These are phyloP conservation scores for Halcyon smyrnensis DNA, from an alignment of 2,797 vertebrate genomes.

Conservation along the genomic window DNA sequence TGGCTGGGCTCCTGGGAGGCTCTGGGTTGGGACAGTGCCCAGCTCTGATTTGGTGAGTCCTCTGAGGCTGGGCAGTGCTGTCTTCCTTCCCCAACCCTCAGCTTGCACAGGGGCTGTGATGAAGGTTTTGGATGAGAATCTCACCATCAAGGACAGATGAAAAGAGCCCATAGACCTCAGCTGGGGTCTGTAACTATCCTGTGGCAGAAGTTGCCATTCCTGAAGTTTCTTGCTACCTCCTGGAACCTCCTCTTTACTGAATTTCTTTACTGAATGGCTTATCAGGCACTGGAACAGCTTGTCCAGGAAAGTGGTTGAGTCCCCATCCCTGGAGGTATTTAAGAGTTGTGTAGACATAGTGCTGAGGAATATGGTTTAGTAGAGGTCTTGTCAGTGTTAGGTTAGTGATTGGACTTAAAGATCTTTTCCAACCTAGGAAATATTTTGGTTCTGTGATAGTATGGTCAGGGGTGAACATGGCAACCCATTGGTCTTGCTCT, in stretches of 20 bases:
- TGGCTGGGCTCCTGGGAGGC: not conserved
- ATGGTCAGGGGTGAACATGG: not conserved
- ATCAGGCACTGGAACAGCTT: too few species aligned
- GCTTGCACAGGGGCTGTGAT: not conserved
- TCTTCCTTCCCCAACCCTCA: not conserved
- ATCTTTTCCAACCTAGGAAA: too few species aligned
- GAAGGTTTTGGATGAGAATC: not conserved
- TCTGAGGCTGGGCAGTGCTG: not conserved
- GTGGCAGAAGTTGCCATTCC: not conserved
- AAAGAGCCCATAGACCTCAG: not conserved
- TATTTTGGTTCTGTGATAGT: too few species aligned
- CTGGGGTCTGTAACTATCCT: not conserved
- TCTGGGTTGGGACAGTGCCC: not conserved
- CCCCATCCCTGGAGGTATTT: too few species aligned
- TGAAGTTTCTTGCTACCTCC: not conserved
- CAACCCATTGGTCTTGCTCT: not conserved
- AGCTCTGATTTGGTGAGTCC: not conserved
- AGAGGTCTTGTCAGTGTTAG: too few species aligned
- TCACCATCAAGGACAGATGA: not conserved
- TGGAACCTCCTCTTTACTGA: not conserved
- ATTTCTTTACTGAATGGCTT: too few species aligned
- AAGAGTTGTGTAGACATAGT: too few species aligned
- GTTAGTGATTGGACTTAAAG: too few species aligned
- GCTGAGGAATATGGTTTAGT: too few species aligned
- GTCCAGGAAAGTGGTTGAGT: too few species aligned